Conservation (phyloP, 2,888 invertebrate species). For the Sphaerophoria rueppellii region DNA sequence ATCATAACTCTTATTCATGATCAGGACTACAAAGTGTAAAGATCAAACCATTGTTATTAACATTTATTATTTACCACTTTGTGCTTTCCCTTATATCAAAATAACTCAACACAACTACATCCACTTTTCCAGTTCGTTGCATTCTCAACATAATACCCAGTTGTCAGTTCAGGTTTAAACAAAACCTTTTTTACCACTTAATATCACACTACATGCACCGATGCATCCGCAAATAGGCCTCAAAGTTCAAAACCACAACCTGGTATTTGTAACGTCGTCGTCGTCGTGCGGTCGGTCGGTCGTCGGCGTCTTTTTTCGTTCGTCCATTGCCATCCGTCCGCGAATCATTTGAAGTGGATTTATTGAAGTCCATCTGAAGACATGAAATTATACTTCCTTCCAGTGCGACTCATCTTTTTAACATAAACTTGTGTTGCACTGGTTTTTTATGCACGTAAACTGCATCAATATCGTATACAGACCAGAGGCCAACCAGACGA, state of each 20-base stretch:
- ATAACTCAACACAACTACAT: conserved; percentile 11
- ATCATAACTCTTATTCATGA: no score
- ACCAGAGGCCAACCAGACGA: conserved; percentile 1
- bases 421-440: conserved; percentile 38
- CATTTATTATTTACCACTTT: conserved; percentile 13
- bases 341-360: conserved; percentile 60
- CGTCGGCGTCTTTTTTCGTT: background rate
- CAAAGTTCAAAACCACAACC: conserved; percentile 53
- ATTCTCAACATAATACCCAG: conserved; percentile 15
- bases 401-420: conserved; percentile 44
- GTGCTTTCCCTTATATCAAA: background rate
- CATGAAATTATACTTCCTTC: conserved; percentile 63
- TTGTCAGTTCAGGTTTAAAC: background rate
- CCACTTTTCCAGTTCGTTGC: conserved; percentile 61
- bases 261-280: conserved; percentile 16
- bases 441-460: conserved; percentile 18
- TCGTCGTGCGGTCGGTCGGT: background rate
- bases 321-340: background rate
- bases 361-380: conserved; percentile 57
- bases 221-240: conserved; percentile 51
- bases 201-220: conserved; percentile 47
- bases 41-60: conserved; percentile 22
- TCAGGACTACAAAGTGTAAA: background rate
- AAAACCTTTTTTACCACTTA: conserved; percentile 44
- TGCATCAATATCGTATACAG: background rate